Conservation (phyloP, 2,888 invertebrate species). For the Erebia aethiops region DNA sequence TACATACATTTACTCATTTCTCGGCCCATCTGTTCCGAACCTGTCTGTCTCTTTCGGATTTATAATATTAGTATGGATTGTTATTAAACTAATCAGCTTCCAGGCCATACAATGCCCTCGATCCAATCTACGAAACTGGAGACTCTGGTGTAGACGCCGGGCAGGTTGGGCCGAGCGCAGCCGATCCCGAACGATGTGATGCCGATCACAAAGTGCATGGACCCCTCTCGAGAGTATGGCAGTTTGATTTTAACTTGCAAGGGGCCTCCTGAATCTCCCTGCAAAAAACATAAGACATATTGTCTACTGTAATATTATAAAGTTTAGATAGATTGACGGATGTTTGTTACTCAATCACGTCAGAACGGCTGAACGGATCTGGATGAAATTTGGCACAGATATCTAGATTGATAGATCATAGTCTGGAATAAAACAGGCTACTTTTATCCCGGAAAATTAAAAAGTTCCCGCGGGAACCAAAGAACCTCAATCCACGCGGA, state of each 20-base stretch:
- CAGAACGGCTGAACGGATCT: too few relatives aligned
- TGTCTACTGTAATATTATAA: too few relatives aligned
- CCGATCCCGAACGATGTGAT: constrained; percentile 66
- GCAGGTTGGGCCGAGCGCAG: constrained; percentile 50
- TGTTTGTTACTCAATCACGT: too few relatives aligned
- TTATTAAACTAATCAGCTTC: neutral
- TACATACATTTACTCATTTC: too few relatives aligned
- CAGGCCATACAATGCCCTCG: constrained; percentile 44
- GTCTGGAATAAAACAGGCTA: too few relatives aligned
- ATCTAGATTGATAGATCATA: neutral
- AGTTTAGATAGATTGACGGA: too few relatives aligned
- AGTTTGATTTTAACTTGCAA: constrained; percentile 69
- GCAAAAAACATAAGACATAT: constrained; percentile 26
- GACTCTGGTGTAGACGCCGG: constrained; percentile 49
- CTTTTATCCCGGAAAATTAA: too few relatives aligned
- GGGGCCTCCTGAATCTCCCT: constrained; percentile 90
- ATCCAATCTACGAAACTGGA: constrained; percentile 47
- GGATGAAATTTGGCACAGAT: neutral
- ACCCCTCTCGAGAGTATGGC: constrained; percentile 43
- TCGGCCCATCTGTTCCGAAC: too few relatives aligned
- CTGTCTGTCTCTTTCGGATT: too few relatives aligned
- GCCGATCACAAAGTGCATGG: constrained; percentile 61
- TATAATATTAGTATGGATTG: neutral
- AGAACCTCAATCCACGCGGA: too few relatives aligned
- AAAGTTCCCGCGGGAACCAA: too few relatives aligned